Conservation (phyloP, 2,797 vertebrate species). For the Iguana delicatissima region DNA sequence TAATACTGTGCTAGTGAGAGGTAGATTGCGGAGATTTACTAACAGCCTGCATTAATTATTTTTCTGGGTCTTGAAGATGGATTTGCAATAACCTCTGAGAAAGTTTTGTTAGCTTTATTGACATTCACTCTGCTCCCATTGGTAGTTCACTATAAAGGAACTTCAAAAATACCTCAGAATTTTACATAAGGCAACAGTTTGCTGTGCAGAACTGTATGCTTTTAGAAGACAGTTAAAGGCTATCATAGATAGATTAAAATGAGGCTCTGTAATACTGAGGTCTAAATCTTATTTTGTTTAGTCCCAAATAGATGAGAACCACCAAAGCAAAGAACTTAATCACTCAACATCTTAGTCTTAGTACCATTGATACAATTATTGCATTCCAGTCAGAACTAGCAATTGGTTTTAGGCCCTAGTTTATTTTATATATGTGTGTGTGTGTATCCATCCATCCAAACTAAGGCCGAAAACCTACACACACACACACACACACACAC, state of each 20-base stretch:
- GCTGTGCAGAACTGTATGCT: background rate
- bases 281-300: background rate
- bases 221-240: background rate
- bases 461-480: too few species aligned
- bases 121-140: too few species aligned
- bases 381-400: too few species aligned
- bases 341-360: too few species aligned
- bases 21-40: background rate
- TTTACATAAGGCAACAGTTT: background rate
- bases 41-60: background rate
- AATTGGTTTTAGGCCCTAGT: background rate
- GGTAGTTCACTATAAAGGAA: background rate
- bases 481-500: too few species aligned
- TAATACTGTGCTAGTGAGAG: background rate
- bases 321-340: too few species aligned
- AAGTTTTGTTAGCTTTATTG: too few species aligned
- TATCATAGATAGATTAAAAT: background rate
- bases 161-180: background rate
- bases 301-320: too few species aligned
- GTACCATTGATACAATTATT: too few species aligned
- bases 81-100: background rate
- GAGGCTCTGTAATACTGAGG: background rate
- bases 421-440: background rate
- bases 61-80: background rate
- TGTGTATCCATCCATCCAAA: too few species aligned